Evolutionary conservation across 2,797 vertebrate genomes (phyloP).

Genomic region (Perodicticus potto): DNA sequence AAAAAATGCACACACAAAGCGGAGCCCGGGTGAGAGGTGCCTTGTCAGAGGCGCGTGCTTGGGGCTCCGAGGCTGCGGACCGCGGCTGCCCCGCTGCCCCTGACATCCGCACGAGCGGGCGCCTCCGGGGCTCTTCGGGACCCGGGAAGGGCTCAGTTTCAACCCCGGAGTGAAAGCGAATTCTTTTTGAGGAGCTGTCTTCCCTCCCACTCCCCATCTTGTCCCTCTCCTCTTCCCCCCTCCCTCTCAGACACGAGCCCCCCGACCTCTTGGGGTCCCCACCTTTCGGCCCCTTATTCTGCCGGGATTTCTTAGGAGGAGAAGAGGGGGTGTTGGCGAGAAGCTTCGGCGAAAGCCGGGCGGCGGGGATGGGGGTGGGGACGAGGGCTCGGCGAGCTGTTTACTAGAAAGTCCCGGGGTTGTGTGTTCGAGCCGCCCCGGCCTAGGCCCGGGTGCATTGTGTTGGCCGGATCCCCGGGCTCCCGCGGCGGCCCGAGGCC

Average conservation of each 20-base stretch:
- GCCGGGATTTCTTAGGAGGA: slow-evolving; percentile 11
- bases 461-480: slow-evolving; percentile 79
- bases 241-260: slow-evolving; percentile 16
- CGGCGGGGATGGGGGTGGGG: slow-evolving; percentile 70
- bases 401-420: slow-evolving; percentile 84
- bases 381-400: slow-evolving; percentile 67
- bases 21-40: slow-evolving; percentile 92
- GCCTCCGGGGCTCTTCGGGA: slow-evolving; percentile 56
- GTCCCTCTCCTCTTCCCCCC: slow-evolving; percentile 41
- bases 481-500: slow-evolving; percentile 71
- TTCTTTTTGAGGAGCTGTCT: slow-evolving; percentile 74
- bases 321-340: neutral
- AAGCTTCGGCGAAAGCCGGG: slow-evolving; percentile 51
- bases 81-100: slow-evolving; percentile 82
- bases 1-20: slow-evolving; percentile 93
- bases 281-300: slow-evolving; percentile 46
- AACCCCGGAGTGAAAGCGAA: slow-evolving; percentile 56
- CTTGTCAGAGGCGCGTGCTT: slow-evolving; percentile 92
- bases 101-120: slow-evolving; percentile 69
- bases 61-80: slow-evolving; percentile 86
- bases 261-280: slow-evolving; percentile 69
- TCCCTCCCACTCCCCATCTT: slow-evolving; percentile 63
- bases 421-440: slow-evolving; percentile 81
- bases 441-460: slow-evolving; percentile 89
- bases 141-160: slow-evolving; percentile 53